Evolutionary conservation across 2,113 vertebrate species (phyloP).

Genomic region (Addax nasomaculatus): DNA sequence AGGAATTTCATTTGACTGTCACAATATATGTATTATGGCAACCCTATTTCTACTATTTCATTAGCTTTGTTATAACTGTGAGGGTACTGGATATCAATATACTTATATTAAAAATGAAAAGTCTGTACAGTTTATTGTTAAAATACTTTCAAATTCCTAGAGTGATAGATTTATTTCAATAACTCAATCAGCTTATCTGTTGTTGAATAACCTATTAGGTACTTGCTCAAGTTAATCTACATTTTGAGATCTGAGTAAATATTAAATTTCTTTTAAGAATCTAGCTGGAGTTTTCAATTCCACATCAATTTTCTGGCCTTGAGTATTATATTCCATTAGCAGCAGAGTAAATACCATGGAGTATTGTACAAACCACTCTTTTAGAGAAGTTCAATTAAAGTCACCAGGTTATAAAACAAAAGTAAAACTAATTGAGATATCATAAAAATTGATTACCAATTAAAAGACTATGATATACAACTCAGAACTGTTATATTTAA

Average conservation of each 20-base stretch:
- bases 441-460: not conserved
- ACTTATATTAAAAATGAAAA: not conserved
- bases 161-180: not conserved
- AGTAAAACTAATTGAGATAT: not conserved
- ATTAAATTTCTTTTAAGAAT: not conserved
- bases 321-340: not conserved
- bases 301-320: not conserved
- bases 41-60: not conserved
- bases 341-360: not conserved
- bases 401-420: not conserved
- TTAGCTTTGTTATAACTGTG: not conserved
- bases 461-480: not conserved
- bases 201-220: not conserved
- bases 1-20: not conserved
- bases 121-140: not conserved
- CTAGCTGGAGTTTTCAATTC: not conserved
- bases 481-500: not conserved
- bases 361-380: not conserved
- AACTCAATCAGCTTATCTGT: not conserved
- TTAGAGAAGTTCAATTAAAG: not conserved
- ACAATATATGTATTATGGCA: not conserved
- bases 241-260: not conserved
- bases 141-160: not conserved
- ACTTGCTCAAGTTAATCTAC: not conserved
- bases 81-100: not conserved